Evolutionary conservation across 2,888 invertebrate species (phyloP).

Genomic region (Panopea generosa): DNA sequence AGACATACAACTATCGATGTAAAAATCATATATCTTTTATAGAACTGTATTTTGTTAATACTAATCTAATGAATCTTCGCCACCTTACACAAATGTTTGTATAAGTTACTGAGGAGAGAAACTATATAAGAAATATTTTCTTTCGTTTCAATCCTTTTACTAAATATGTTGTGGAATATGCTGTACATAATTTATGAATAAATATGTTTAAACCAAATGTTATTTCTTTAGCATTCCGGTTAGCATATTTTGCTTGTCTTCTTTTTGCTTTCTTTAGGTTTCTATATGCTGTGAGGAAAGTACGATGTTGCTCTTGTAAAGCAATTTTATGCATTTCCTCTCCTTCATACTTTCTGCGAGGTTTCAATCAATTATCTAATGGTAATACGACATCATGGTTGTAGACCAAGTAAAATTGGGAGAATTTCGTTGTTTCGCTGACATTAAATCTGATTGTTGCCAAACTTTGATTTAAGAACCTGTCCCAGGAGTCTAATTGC

Average conservation of each 20-base stretch:
- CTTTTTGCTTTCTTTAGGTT: slow-evolving; percentile 41
- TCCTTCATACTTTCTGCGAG: slow-evolving; percentile 43
- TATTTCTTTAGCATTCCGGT: slow-evolving; percentile 33
- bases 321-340: slow-evolving; percentile 53
- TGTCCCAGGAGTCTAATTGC: slow-evolving; percentile 43
- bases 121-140: too few species aligned
- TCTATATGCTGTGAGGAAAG: slow-evolving; percentile 34
- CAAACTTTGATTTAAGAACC: slow-evolving; percentile 45
- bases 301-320: slow-evolving; percentile 49
- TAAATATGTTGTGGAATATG: too few species aligned
- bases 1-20: too few species aligned
- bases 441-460: slow-evolving; percentile 44
- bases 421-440: slow-evolving; percentile 37
- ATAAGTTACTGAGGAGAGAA: too few species aligned
- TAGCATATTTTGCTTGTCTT: slow-evolving; percentile 45
- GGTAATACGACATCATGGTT: slow-evolving; percentile 53
- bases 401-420: slow-evolving; percentile 53
- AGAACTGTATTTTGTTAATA: too few species aligned
- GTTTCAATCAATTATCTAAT: slow-evolving; percentile 52
- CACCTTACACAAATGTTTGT: too few species aligned
- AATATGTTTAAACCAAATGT: too few species aligned
- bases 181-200: too few species aligned
- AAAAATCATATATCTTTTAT: too few species aligned
- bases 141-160: too few species aligned
- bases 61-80: too few species aligned